Evolutionary conservation across 2,113 vertebrate species (phyloP).

Genomic region (Sapajus apella): DNA sequence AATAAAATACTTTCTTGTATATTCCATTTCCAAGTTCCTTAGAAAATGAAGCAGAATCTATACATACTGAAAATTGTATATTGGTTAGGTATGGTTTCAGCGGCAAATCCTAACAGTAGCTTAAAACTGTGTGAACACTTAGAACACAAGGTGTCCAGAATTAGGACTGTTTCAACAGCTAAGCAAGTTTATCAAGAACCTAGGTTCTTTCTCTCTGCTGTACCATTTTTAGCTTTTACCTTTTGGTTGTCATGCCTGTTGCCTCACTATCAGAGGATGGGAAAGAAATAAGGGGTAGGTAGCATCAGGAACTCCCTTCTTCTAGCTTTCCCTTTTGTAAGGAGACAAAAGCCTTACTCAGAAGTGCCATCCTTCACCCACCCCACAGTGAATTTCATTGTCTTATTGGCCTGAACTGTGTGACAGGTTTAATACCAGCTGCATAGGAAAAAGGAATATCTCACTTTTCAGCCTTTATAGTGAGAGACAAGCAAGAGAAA

Average conservation of each 20-base stretch:
- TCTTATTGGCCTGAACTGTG: not conserved
- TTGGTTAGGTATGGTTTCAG: slow-evolving; percentile 50
- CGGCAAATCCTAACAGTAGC: not conserved
- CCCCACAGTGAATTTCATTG: not conserved
- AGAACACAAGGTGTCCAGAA: slow-evolving; percentile 18
- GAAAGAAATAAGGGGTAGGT: not conserved
- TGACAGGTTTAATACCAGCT: slow-evolving; percentile 13
- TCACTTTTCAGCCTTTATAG: not conserved
- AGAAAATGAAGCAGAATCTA: slow-evolving; percentile 28
- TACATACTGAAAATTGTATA: slow-evolving; percentile 21
- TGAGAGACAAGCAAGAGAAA: not conserved
- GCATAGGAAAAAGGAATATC: not conserved
- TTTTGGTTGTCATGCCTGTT: not conserved
- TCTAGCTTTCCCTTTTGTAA: slow-evolving; percentile 48
- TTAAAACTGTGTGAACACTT: slow-evolving; percentile 5
- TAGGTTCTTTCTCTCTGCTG: slow-evolving; percentile 28
- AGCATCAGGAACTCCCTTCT: not conserved
- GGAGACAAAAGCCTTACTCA: not conserved
- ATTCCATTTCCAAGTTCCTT: slow-evolving; percentile 24
- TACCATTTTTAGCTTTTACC: slow-evolving; percentile 27
- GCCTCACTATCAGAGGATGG: not conserved
- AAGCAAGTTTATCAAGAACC: slow-evolving; percentile 4
- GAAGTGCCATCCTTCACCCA: not conserved
- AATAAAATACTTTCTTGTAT: slow-evolving; percentile 31
- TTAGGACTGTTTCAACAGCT: slow-evolving; percentile 11